A percentile compares a stretch with the other conserved stretches of the same genome.
Conservation (phyloP, 2,113 vertebrate species). For the Syngnathus floridae region DNA sequence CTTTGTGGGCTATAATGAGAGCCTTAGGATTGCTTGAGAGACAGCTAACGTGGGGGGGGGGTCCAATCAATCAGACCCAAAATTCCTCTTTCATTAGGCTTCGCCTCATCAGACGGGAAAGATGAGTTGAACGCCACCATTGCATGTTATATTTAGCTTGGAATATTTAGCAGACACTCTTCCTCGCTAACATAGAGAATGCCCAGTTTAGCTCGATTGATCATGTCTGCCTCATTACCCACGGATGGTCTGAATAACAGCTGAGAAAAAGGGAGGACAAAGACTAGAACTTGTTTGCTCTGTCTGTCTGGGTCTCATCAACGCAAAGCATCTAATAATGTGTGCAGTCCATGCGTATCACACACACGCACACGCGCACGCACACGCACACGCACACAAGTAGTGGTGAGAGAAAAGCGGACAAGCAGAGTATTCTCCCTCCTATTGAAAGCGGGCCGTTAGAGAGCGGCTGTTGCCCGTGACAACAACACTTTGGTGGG, state of each 20-base stretch:
- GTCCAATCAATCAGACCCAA: constrained; percentile 6
- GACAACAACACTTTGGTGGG: constrained; percentile 61
- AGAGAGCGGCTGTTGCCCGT: constrained; percentile 64
- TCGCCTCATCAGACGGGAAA: not conserved
- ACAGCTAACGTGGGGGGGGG: constrained; percentile 21
- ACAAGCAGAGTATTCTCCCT: constrained; percentile 69
- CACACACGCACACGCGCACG: constrained; percentile 4
- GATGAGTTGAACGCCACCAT: not conserved
- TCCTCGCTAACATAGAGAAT: not conserved
- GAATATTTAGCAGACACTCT: too few relatives aligned
- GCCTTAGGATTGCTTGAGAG: constrained; percentile 29
- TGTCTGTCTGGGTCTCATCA: constrained; percentile 53
- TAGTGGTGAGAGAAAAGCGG: constrained; percentile 66
- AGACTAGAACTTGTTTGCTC: constrained; percentile 41
- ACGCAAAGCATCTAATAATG: constrained; percentile 38
- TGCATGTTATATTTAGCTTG: too few relatives aligned
- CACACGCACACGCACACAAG: constrained; percentile 40
- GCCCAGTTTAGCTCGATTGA: not conserved
- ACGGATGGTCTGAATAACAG: constrained; percentile 38
- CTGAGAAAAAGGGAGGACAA: constrained; percentile 13
- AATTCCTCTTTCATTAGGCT: not conserved
- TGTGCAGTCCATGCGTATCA: constrained; percentile 6
- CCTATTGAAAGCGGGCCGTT: constrained; percentile 60
- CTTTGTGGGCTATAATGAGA: constrained; percentile 49
- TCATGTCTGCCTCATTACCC: constrained; percentile 29